Evolutionary conservation across 2,888 invertebrate genomes (phyloP), one percentile per base, ranked within the genome.

Genomic region (Orgyia antiqua): DNA sequence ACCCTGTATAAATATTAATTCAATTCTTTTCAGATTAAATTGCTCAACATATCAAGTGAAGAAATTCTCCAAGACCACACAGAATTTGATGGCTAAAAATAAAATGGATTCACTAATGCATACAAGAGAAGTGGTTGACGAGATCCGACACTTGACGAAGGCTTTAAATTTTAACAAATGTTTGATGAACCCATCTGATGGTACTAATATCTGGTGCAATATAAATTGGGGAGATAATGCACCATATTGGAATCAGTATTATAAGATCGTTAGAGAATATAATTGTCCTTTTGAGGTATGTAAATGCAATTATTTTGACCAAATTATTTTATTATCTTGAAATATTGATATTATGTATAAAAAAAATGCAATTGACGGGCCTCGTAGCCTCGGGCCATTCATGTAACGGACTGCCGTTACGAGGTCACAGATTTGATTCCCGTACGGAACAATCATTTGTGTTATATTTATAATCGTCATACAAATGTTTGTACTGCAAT

Each of bases 201-300:
- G 50, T 1, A 24, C 34, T 0, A 36, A 49, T 10, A 38, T 59
- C 1, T 86, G 84, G 86, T 54, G 43, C 33, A 84, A 86, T 34
- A 72, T 78, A 2, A 84, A 84, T 30, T 86, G 86, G 86, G 86
- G 84, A 0, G 75, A 75, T 0, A 73, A 84, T 33, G 84, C 86
- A 0, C 86, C 86, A 0, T 84, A 83, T 42, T 84, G 84, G 84
- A 86, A 86, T 39, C 77, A 84, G 44, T 86, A 79, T 39, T 87
- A 82, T 35, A 72, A 63, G 29, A 42, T 76, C 34, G 65, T 87
- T 2, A 68, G 58, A 24, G 77, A 84, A 31, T 83, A 70, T 31
- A 68, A 49, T 5, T 79, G 77, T 58, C 87, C 87, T 0, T 75
- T 73, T 61, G 72, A 79, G 72, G 87, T 86, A 45, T 21, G 17